Evolutionary conservation across 35 echinoderm and acorn worm genomes (phyloP).

Genomic region (Patiria miniata): DNA sequence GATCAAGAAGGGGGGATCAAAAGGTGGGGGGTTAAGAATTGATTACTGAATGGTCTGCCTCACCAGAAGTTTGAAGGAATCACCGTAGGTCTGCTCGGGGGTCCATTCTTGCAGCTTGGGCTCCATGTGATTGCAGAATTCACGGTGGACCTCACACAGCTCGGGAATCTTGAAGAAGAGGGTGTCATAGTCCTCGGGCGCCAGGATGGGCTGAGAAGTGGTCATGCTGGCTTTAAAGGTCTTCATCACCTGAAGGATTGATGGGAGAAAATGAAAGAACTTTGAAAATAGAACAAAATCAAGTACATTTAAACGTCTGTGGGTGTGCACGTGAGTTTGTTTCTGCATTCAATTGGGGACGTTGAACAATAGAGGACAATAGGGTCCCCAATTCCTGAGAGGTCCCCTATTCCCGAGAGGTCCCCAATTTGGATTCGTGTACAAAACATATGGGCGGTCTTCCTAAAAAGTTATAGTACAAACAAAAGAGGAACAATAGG

Average conservation of each 20-base stretch:
- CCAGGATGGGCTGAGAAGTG: conserved; percentile 56
- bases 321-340: too few species aligned
- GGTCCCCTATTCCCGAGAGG: too few species aligned
- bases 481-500: too few species aligned
- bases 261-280: not conserved
- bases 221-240: conserved; percentile 75
- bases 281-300: not conserved
- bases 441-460: not conserved
- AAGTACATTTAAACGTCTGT: not conserved
- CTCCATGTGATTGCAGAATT: conserved; percentile 72
- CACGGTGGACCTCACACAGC: conserved; percentile 64
- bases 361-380: too few species aligned
- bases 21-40: too few species aligned
- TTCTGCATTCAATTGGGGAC: too few species aligned
- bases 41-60: too few species aligned
- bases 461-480: not conserved
- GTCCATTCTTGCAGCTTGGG: conserved; percentile 81
- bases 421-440: too few species aligned
- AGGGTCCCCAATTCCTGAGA: too few species aligned
- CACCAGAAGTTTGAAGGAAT: conserved; percentile 87
- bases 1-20: too few species aligned
- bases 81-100: conserved; percentile 69
- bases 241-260: conserved; percentile 61
- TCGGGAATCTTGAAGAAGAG: conserved; percentile 89
- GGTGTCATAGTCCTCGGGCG: conserved; percentile 75